A percentile compares a stretch with the other conserved stretches of the same genome.
phyloP scores from a whole-genome alignment of 2,797 vertebrate genomes.

The Chloroceryle inda region DNA sequence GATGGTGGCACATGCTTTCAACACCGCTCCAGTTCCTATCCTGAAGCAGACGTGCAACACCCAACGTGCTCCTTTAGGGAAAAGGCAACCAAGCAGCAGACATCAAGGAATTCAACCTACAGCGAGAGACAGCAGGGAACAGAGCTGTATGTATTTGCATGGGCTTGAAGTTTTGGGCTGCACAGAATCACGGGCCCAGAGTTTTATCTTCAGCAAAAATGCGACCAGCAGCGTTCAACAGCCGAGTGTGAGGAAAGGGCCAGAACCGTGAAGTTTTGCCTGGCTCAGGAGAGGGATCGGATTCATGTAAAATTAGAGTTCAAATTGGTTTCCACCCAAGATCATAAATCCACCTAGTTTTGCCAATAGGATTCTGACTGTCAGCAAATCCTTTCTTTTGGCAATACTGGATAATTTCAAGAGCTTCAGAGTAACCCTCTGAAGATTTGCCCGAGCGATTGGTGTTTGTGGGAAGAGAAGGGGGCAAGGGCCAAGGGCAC shows the following conservation, averaged over 20 bases:
- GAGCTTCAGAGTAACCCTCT: conserved; percentile 17
- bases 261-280: conserved; percentile 61
- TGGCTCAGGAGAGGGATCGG: conserved; percentile 64
- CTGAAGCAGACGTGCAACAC: background rate
- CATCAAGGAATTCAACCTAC: background rate
- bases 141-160: background rate
- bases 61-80: background rate
- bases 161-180: background rate
- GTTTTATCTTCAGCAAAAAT: background rate
- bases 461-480: background rate
- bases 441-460: background rate
- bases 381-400: conserved; percentile 71
- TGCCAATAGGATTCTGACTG: conserved; percentile 72
- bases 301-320: conserved; percentile 67
- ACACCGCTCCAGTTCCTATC: background rate
- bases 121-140: background rate
- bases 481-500: background rate
- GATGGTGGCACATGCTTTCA: background rate
- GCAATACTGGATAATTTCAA: conserved; percentile 43
- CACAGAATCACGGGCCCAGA: background rate
- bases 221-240: conserved; percentile 23
- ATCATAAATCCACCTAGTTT: conserved; percentile 66
- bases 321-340: conserved; percentile 68
- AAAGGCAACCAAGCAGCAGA: background rate
- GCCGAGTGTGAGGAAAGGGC: conserved; percentile 55